Evolutionary conservation across 53 echinoderm and acorn worm genomes (phyloP), one percentile per base, ranked within the genome.

Genomic region (Holothuria scabra): DNA sequence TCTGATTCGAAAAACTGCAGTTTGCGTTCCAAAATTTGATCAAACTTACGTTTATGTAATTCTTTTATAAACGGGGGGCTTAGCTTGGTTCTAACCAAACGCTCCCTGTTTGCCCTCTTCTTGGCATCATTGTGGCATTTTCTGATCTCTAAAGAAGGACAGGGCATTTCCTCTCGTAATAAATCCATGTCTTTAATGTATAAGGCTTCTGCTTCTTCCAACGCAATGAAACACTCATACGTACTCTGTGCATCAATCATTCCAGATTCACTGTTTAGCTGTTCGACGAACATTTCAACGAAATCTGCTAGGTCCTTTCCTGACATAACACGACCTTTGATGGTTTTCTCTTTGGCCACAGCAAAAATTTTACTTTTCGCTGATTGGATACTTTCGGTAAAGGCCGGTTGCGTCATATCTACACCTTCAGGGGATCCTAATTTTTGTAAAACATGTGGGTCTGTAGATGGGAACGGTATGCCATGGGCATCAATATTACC

Each of bases 401-500:
- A 78, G 20, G 11, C 25, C 31, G 76, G 58, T 32, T 76, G 18
- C 76, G 56, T 22, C 28, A 55, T 57, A 14, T 49, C 28, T 14
- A 21, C 3, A 56, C 56, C 12, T 18, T 26, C 58, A 13, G 76
- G 58, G 28, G 76, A 76, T 55, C 52, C 76, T 20, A 76, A 56
- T 10, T 25, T 23, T 76, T 57, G 56, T 32, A 76, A 21, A 12
- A 56, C 56, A 25, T 55, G 13, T 29, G 57, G 76, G 30, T 76
- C 76, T 28, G 10, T 24, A 5, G 76, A 76, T 0, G 76, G 76
- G 57, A 76, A 57, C 7, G 76, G 76, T 56, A 76, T 14, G 57
- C 55, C 25, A 19, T 56, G n/a, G 19, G 76, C 76, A 76, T 76
- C 76, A 16, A 76, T 76, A 26, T 76, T 76, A 56, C 76, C 76